Percentiles rank a stretch among this genome's conserved stretches.
These are phyloP conservation scores for Lucifuga dentata DNA, from an alignment of 2,113 vertebrate genomes.

Conservation along the genomic window DNA sequence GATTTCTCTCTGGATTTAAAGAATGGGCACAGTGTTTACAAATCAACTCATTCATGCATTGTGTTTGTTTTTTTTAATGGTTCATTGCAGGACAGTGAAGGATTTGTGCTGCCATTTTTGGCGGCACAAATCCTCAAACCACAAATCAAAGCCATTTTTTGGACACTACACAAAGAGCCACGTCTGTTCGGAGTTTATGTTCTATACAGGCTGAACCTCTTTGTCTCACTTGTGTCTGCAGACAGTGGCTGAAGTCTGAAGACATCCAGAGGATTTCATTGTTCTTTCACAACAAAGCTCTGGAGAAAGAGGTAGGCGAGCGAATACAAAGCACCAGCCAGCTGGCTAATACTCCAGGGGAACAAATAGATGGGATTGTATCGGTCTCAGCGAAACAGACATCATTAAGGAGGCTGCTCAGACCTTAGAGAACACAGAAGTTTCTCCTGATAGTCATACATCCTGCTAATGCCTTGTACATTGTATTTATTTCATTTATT, in stretches of 20 bases:
- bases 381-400: slow-evolving; percentile 6
- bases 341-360: neutral
- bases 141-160: too few relatives aligned
- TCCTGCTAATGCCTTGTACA: too few relatives aligned
- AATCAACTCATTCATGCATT: too few relatives aligned
- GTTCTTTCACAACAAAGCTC: slow-evolving; percentile 95
- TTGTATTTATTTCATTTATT: too few relatives aligned
- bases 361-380: slow-evolving; percentile 30
- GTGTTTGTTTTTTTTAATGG: too few relatives aligned
- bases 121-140: too few relatives aligned
- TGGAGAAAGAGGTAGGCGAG: slow-evolving; percentile 93
- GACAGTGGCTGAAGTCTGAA: slow-evolving; percentile 98
- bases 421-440: neutral
- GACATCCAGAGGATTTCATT: slow-evolving; percentile 98
- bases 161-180: too few relatives aligned
- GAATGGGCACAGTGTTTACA: too few relatives aligned
- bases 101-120: too few relatives aligned
- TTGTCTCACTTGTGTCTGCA: slow-evolving; percentile 64
- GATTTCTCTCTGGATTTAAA: neutral
- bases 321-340: slow-evolving; percentile 27
- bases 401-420: neutral
- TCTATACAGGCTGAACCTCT: neutral
- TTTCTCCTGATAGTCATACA: too few relatives aligned
- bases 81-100: neutral
- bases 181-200: too few relatives aligned